A percentile compares a stretch with the other conserved stretches of the same genome.
phyloP scores from a whole-genome alignment of 2,888 invertebrate genomes.

The Drosophila kambysellisi region DNA sequence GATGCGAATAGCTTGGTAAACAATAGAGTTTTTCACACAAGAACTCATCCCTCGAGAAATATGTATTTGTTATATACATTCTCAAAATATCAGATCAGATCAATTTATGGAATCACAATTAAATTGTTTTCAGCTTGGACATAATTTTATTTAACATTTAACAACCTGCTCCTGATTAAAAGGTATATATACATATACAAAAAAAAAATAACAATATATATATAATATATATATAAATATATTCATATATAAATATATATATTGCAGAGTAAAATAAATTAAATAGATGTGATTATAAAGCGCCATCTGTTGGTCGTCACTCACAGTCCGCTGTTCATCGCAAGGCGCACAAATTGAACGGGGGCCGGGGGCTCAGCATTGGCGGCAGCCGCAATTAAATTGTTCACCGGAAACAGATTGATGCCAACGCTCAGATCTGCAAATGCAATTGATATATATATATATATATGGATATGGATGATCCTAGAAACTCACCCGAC shows the following conservation, averaged over 20 bases:
- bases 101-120: too few species aligned
- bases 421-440: constrained; percentile 69
- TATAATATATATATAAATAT: not conserved
- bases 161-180: constrained; percentile 7
- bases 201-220: not conserved
- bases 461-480: not conserved
- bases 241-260: not conserved
- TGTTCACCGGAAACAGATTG: constrained; percentile 65
- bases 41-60: too few species aligned
- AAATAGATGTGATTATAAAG: constrained; percentile 8
- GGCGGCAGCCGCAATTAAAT: constrained; percentile 74
- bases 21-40: too few species aligned
- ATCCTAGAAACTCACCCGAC: constrained; percentile 53
- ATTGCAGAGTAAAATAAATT: constrained; percentile 7
- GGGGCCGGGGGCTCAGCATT: constrained; percentile 71
- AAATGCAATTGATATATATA: not conserved
- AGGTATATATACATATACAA: not conserved
- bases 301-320: constrained; percentile 25
- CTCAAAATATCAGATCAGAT: too few species aligned
- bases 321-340: constrained; percentile 79
- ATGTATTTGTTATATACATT: too few species aligned
- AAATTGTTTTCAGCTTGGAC: not conserved
- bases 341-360: constrained; percentile 63
- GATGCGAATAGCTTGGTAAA: too few species aligned
- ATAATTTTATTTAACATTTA: constrained; percentile 26